Percentiles rank a stretch among this genome's conserved stretches.
phyloP scores from a whole-genome alignment of 30 jellyfish, hydroid and myxozoan species.

The Aurelia aurita region DNA sequence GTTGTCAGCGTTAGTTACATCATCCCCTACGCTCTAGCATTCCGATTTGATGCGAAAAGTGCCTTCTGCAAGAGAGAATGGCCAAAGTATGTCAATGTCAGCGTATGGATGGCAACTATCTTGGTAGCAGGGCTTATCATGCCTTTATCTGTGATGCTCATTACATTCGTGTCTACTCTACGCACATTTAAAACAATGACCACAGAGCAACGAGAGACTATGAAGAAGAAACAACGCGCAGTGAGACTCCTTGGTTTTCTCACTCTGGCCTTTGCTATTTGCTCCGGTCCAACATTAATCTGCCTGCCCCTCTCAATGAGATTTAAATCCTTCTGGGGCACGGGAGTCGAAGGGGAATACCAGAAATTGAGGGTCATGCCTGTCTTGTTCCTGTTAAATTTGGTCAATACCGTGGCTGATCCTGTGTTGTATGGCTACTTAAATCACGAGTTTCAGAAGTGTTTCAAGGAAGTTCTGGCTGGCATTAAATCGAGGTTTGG shows the following conservation, averaged over 20 bases:
- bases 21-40: constrained; percentile 44
- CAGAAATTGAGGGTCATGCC: constrained; percentile 26
- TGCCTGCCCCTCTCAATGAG: constrained; percentile 10
- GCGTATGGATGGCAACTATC: constrained; percentile 1
- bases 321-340: constrained; percentile 19
- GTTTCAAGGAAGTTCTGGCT: not conserved
- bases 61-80: constrained; percentile 50
- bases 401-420: constrained; percentile 28
- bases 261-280: constrained; percentile 24
- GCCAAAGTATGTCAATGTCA: constrained; percentile 34
- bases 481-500: no score
- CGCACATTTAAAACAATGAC: constrained; percentile 4
- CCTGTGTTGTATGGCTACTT: constrained; percentile 48
- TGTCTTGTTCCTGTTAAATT: constrained; percentile 3
- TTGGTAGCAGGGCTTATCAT: constrained; percentile 5
- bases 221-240: constrained; percentile 28
- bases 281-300: constrained; percentile 39
- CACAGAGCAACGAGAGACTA: constrained; percentile 3
- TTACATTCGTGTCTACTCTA: constrained; percentile 20
- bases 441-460: constrained; percentile 33
- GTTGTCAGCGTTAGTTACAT: not conserved
- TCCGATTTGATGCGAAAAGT: constrained; percentile 3
- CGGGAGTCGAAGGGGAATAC: constrained; percentile 56
- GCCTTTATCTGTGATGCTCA: constrained; percentile 34
- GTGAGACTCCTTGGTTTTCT: constrained; percentile 48